These are phyloP conservation scores for Bilobella aurantiaca DNA, from an alignment of 1,140 invertebrate species.

Conservation along the genomic window DNA sequence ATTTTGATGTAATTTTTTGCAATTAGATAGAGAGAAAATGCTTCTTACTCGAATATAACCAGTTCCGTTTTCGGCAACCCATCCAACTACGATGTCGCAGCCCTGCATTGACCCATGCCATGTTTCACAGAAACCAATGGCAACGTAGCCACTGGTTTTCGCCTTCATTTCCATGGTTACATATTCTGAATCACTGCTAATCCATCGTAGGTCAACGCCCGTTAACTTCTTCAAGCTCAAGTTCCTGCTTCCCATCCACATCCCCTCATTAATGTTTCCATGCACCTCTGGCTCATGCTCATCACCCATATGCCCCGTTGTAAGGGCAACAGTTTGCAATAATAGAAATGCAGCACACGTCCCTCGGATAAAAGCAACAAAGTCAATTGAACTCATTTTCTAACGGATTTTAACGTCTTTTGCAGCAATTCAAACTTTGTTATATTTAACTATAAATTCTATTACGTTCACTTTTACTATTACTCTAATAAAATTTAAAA, in stretches of 20 bases:
- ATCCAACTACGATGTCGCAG: slow-evolving; percentile 67
- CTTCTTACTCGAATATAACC: slow-evolving; percentile 59
- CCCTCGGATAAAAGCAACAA: no score
- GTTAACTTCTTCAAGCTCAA: slow-evolving; percentile 10
- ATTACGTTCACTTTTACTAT: no score
- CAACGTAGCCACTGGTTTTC: slow-evolving; percentile 57
- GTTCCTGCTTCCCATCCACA: background rate
- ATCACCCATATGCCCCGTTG: slow-evolving; percentile 1
- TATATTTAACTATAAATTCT: no score
- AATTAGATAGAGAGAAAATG: no score
- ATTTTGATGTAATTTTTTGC: no score
- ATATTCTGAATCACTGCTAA: slow-evolving; percentile 7
- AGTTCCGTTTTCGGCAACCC: slow-evolving; percentile 63
- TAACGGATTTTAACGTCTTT: no score
- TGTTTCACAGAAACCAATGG: slow-evolving; percentile 57
- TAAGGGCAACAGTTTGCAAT: no score
- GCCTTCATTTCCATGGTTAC: slow-evolving; percentile 50
- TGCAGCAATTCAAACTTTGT: no score
- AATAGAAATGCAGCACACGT: no score
- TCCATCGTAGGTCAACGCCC: slow-evolving; percentile 26
- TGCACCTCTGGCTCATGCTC: slow-evolving; percentile 8
- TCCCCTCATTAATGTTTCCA: background rate
- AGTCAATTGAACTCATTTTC: no score
- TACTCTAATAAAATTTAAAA: no score
- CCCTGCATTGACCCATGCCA: slow-evolving; percentile 56